Percentiles rank a stretch among this genome's conserved stretches.
Evolutionary conservation across 2,113 vertebrate genomes (phyloP).

Genomic region (Pedetes capensis): DNA sequence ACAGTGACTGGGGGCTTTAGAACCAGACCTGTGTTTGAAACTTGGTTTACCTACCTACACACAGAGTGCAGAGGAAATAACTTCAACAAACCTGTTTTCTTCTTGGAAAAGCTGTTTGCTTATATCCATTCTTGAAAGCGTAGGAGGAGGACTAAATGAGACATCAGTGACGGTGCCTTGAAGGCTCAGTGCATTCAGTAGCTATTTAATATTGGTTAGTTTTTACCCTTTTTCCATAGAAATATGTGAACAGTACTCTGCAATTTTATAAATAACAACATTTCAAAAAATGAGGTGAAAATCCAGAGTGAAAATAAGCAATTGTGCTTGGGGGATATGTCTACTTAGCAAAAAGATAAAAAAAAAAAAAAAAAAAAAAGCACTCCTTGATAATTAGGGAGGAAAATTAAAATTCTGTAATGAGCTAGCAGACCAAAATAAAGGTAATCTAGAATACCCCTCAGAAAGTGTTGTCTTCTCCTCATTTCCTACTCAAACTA

Average conservation of each 20-base stretch:
- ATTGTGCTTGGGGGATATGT: not conserved
- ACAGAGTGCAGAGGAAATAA: not conserved
- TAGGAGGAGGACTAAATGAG: not conserved
- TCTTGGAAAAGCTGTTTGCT: not conserved
- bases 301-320: slow-evolving; percentile 4
- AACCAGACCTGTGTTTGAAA: not conserved
- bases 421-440: slow-evolving; percentile 46
- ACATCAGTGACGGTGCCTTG: not conserved
- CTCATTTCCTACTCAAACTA: slow-evolving; percentile 16
- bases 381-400: slow-evolving; percentile 36
- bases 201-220: not conserved
- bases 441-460: not conserved
- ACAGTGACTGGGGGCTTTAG: not conserved
- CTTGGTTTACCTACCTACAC: not conserved
- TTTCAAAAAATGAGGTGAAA: slow-evolving; percentile 34
- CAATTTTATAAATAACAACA: slow-evolving; percentile 33
- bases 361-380: no score
- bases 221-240: not conserved
- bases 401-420: slow-evolving; percentile 60
- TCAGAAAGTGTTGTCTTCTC: not conserved
- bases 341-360: slow-evolving; percentile 45
- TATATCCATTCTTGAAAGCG: not conserved
- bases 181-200: not conserved
- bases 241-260: not conserved
- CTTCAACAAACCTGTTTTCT: not conserved